Conservation (phyloP, 2,888 invertebrate genomes). For the Cosmopolites sordidus region DNA sequence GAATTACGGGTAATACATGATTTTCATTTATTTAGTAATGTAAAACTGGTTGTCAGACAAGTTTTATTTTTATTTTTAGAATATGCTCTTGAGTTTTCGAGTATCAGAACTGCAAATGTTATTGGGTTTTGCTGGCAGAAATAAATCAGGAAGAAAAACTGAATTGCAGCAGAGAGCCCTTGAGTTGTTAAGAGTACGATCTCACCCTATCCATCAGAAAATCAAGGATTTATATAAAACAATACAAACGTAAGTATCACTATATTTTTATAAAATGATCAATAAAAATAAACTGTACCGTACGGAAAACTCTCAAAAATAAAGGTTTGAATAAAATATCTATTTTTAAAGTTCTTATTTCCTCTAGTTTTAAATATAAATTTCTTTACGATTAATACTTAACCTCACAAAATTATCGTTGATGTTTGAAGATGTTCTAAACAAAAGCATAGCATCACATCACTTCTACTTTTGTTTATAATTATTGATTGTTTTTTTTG, state of each 20-base stretch:
- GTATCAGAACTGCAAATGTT: constrained; percentile 82
- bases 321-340: too few relatives aligned
- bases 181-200: constrained; percentile 63
- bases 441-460: too few relatives aligned
- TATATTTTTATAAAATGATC: too few relatives aligned
- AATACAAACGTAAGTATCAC: constrained; percentile 55
- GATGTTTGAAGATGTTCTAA: too few relatives aligned
- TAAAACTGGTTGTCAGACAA: neutral
- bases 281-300: too few relatives aligned
- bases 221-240: constrained; percentile 65
- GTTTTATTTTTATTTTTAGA: constrained; percentile 38
- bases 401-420: too few relatives aligned
- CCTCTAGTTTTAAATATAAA: too few relatives aligned
- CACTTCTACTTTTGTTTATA: too few relatives aligned
- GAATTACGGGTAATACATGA: constrained; percentile 44
- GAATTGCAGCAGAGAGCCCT: constrained; percentile 73
- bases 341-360: too few relatives aligned
- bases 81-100: constrained; percentile 64
- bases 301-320: too few relatives aligned
- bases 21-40: neutral
- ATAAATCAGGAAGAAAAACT: constrained; percentile 74
- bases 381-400: too few relatives aligned
- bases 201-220: constrained; percentile 60
- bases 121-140: constrained; percentile 73
- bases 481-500: too few relatives aligned